These are phyloP conservation scores for Brachypteracias leptosomus DNA, from an alignment of 2,113 vertebrate genomes.

Conservation along the genomic window DNA sequence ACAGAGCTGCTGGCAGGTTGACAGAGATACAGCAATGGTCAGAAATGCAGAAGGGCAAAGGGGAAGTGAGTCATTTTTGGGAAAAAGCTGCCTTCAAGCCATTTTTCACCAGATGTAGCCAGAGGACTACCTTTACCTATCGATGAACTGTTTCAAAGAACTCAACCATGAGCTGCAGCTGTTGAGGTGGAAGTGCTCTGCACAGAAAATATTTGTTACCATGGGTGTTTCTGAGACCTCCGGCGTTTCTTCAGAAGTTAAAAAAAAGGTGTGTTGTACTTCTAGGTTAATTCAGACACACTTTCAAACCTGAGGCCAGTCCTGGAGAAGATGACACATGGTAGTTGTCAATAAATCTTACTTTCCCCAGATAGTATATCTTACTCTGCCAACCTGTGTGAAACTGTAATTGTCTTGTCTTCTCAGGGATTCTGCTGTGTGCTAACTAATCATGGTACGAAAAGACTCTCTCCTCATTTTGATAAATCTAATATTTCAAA, in stretches of 20 bases:
- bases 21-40: background rate
- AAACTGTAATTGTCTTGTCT: slow-evolving; percentile 12
- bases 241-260: background rate
- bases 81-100: background rate
- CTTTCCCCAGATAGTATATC: background rate
- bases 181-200: background rate
- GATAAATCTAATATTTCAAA: slow-evolving; percentile 8
- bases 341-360: slow-evolving; percentile 13
- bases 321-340: background rate
- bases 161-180: background rate
- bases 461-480: background rate
- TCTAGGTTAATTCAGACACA: background rate
- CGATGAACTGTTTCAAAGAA: background rate
- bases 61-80: background rate
- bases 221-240: background rate
- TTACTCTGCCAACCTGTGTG: background rate
- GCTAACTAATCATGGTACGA: slow-evolving; percentile 6
- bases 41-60: background rate
- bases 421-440: background rate
- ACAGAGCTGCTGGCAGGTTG: background rate
- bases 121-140: background rate
- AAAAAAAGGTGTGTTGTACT: background rate
- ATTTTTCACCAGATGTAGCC: background rate
- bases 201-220: background rate
- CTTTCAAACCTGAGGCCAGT: background rate